phyloP scores from a whole-genome alignment of 2,113 vertebrate species.

The Takifugu flavidus region DNA sequence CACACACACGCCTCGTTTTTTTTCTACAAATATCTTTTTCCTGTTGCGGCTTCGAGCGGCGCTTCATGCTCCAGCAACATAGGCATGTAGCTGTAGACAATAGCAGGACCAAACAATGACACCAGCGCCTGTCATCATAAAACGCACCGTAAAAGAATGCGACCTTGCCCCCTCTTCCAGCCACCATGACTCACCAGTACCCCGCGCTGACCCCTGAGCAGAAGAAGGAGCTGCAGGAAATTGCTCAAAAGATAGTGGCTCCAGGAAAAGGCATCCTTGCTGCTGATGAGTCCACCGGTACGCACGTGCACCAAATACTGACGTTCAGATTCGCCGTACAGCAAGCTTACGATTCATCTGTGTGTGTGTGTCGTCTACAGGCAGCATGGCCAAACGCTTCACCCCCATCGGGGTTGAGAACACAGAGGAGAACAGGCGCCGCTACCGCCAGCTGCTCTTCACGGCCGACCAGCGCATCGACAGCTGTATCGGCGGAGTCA shows the following conservation, averaged over 20 bases:
- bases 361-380: conserved; percentile 58
- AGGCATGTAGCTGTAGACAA: conserved; percentile 9
- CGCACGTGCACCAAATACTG: not conserved
- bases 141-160: conserved; percentile 2
- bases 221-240: conserved; percentile 94
- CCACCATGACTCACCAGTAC: conserved; percentile 89
- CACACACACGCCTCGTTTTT: not conserved
- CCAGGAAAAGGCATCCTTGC: conserved; percentile 95
- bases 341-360: not conserved
- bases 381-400: conserved; percentile 95
- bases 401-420: conserved; percentile 96
- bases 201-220: conserved; percentile 89
- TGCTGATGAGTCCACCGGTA: conserved; percentile 96
- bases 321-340: not conserved
- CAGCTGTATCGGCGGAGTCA: conserved; percentile 91
- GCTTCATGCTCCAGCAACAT: not conserved
- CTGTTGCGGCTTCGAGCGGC: not conserved
- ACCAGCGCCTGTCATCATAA: conserved; percentile 6
- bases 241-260: conserved; percentile 86
- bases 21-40: not conserved
- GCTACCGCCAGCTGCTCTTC: conserved; percentile 95
- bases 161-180: conserved; percentile 41
- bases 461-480: conserved; percentile 87
- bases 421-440: conserved; percentile 92
- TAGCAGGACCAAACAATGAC: conserved; percentile 2